A percentile compares a stretch with the other conserved stretches of the same genome.
These are phyloP conservation scores for Cirrhinus molitorella DNA, from an alignment of 2,797 vertebrate genomes.

Conservation along the genomic window DNA sequence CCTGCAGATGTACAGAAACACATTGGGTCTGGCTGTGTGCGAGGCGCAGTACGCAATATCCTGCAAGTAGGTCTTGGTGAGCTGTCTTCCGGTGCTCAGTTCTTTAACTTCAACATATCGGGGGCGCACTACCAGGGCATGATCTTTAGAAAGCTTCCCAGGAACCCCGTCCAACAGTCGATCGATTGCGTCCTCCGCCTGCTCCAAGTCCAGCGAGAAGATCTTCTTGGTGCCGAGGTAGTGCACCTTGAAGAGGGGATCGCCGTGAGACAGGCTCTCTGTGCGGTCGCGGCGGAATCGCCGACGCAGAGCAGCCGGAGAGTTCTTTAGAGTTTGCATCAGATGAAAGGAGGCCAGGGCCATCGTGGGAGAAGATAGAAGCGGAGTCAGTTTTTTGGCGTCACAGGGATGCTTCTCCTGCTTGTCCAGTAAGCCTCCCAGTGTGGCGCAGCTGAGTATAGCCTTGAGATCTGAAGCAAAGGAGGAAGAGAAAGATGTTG, in stretches of 20 bases:
- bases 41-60: conserved; percentile 85
- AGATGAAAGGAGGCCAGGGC: conserved; percentile 79
- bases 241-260: conserved; percentile 85
- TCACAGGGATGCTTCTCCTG: conserved; percentile 46
- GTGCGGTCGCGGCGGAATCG: conserved; percentile 81
- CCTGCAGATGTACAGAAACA: conserved; percentile 86
- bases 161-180: conserved; percentile 73
- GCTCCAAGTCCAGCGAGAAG: conserved; percentile 82
- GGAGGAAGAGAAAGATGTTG: conserved; percentile 48
- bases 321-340: conserved; percentile 84
- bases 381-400: conserved; percentile 40
- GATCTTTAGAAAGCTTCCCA: conserved; percentile 78
- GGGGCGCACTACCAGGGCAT: conserved; percentile 82
- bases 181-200: conserved; percentile 80
- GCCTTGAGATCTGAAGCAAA: conserved; percentile 66
- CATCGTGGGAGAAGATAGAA: conserved; percentile 65
- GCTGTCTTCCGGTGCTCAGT: conserved; percentile 83
- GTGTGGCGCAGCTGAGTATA: conserved; percentile 65
- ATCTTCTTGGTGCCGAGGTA: conserved; percentile 84
- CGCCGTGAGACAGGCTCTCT: conserved; percentile 82
- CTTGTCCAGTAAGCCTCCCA: conserved; percentile 63
- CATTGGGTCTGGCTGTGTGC: conserved; percentile 75
- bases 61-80: conserved; percentile 85
- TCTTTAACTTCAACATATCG: conserved; percentile 86
- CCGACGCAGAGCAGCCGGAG: conserved; percentile 79